Evolutionary conservation across 2,888 invertebrate species (phyloP), one percentile per base, ranked within the genome.

Genomic region (Lasioglossum marginatum): DNA sequence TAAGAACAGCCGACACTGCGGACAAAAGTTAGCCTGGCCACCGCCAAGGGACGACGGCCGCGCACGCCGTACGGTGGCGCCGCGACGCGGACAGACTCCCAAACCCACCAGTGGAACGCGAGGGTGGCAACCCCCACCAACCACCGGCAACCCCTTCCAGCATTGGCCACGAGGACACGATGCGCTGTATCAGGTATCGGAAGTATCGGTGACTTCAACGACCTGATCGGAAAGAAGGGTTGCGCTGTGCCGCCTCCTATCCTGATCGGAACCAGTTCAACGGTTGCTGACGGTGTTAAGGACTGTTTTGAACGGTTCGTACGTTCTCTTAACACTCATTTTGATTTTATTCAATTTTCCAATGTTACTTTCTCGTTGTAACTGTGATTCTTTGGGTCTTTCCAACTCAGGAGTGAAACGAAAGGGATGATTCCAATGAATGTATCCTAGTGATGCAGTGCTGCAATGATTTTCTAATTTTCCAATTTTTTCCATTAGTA

Each of bases 191-290:
- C 90, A 91, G 92, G 92, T 95, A 95, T 95, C 93, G 95, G 95
- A 95, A 95, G 92, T 95, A 95, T 95, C 94, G 95, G 95, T 95
- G 95, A 95, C 93, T 95, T 95, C 94, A 95, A 95, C 95, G 95
- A 93, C 91, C 92, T 93, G 95, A 95, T 95, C 94, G 94, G 94
- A 95, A 95, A 94, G 93, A 93, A 93, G 92, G 91, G 91, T 90
- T 90, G 88, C 88, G 81, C 40, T 80, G 79, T 66, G 43, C 63
- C n/a, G 76, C 70, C 37, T 57, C 68, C 60, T 68, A 6, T 23
- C 27, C 8, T 16, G 63, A 68, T 73, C 40, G 27, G 16, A 19
- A 19, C 16, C 37, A 37, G 71, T 72, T 63, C 23, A 23, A 14
- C 6, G 34, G 12, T 2, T 5, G 14, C 12, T 2, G 10, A 4